phyloP scores from a whole-genome alignment of 2,113 vertebrate genomes.

The Oreochromis aureus region DNA sequence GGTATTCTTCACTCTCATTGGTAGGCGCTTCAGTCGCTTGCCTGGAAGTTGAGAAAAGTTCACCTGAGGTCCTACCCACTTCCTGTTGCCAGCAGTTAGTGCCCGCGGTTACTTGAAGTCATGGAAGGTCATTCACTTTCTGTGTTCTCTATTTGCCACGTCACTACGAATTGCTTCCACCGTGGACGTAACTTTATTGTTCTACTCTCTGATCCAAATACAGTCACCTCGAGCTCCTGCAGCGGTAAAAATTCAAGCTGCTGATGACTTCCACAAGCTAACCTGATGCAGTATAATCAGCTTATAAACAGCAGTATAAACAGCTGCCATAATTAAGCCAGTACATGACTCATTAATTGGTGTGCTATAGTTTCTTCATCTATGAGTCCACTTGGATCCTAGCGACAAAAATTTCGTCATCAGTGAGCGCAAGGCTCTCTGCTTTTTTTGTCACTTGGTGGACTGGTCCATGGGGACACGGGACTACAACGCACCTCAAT shows the following conservation, averaged over 20 bases:
- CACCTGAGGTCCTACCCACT: not conserved
- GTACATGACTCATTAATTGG: not conserved
- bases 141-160: not conserved
- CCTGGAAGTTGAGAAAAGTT: not conserved
- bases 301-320: not conserved
- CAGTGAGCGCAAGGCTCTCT: accelerated
- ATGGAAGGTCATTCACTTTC: not conserved
- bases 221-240: accelerated
- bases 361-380: not conserved
- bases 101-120: not conserved
- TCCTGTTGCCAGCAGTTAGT: not conserved
- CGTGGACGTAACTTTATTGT: not conserved
- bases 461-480: not conserved
- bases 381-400: not conserved
- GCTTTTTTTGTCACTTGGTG: not conserved
- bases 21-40: not conserved
- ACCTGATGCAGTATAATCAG: not conserved
- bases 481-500: not conserved
- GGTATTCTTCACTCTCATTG: not conserved
- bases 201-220: not conserved
- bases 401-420: accelerated
- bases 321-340: not conserved
- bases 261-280: not conserved
- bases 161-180: not conserved
- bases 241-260: not conserved